Percentiles rank a stretch among this genome's conserved stretches.
Conservation (phyloP, 2,113 vertebrate genomes). For the Peucedramus taeniatus region DNA sequence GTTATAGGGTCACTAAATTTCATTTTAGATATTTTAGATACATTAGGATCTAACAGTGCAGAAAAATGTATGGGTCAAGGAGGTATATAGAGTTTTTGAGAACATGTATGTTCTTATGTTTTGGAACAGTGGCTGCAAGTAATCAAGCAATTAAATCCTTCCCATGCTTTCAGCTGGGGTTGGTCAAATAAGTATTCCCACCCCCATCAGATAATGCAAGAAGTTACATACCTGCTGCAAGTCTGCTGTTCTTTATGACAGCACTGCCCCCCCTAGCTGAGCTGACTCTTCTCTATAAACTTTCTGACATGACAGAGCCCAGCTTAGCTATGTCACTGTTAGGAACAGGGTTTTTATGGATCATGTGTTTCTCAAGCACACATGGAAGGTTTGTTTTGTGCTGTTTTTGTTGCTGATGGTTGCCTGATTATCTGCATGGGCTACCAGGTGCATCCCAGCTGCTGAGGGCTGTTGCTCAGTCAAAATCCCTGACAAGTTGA, state of each 20-base stretch:
- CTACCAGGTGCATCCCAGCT: not conserved
- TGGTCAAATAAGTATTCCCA: not conserved
- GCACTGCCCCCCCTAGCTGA: not conserved
- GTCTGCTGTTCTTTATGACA: not conserved
- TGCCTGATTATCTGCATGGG: not conserved
- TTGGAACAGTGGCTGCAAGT: not conserved
- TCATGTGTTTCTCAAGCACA: not conserved
- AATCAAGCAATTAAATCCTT: not conserved
- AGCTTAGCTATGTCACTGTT: accelerated
- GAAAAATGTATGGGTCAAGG: not conserved
- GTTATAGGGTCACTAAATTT: not conserved
- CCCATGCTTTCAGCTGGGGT: not conserved
- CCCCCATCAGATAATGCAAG: not conserved
- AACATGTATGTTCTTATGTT: not conserved
- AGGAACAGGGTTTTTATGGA: not conserved
- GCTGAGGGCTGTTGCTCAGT: not conserved
- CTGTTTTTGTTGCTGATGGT: not conserved
- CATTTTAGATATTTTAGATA: not conserved
- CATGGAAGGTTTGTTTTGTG: accelerated
- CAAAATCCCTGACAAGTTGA: not conserved
- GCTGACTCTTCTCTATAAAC: not conserved
- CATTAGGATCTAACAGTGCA: not conserved
- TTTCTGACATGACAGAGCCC: not conserved
- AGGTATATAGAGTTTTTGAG: not conserved
- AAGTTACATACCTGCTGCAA: accelerated